Evolutionary conservation across 2,113 vertebrate species (phyloP).

Genomic region (Macrotus californicus): DNA sequence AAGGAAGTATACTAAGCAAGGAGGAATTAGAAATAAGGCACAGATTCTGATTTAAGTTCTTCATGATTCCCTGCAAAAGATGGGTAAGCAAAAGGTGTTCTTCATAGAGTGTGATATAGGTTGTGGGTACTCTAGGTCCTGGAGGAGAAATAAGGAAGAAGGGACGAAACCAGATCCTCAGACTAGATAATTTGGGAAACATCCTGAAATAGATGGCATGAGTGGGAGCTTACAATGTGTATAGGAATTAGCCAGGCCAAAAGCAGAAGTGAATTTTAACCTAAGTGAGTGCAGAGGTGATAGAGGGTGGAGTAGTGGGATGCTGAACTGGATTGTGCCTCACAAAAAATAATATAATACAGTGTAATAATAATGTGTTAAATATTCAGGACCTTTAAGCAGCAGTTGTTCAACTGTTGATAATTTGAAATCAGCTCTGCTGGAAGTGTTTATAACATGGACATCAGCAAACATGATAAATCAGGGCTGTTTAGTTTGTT

Average conservation of each 20-base stretch:
- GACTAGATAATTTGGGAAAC: neutral
- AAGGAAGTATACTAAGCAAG: neutral
- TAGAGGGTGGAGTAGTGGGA: neutral
- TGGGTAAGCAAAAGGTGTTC: neutral
- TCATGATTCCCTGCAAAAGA: neutral
- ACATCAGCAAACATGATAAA: neutral
- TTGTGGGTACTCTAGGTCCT: neutral
- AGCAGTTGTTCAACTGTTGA: neutral
- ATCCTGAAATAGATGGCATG: neutral
- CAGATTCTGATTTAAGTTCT: neutral
- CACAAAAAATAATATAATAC: neutral
- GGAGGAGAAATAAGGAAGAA: neutral
- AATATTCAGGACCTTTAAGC: neutral
- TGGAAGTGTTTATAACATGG: neutral
- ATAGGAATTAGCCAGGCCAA: neutral
- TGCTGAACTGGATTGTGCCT: neutral
- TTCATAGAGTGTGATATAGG: neutral
- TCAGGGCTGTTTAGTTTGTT: neutral
- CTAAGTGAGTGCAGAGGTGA: neutral
- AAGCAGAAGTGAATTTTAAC: neutral
- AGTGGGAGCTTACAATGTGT: neutral
- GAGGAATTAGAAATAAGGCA: neutral
- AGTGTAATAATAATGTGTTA: neutral
- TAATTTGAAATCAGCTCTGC: neutral
- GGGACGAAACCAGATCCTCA: neutral